Conservation (phyloP, 2,797 vertebrate genomes). For the Loris lydekkerianus region DNA sequence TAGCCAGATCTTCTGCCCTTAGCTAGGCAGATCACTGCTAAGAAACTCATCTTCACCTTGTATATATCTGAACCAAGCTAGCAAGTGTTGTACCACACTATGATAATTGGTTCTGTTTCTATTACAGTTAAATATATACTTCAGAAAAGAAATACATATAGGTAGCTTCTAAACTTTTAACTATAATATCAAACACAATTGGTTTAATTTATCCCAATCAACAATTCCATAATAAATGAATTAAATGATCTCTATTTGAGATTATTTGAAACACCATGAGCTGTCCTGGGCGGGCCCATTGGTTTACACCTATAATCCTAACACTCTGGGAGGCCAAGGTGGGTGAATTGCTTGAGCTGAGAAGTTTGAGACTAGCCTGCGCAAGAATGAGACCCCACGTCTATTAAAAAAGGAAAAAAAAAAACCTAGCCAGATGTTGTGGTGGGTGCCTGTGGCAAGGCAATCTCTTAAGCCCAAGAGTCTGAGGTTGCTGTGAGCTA, state of each 20-base stretch:
- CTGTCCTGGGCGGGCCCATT: not conserved
- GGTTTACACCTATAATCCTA: not conserved
- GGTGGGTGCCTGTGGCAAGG: not conserved
- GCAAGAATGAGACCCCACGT: not conserved
- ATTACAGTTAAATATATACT: not conserved
- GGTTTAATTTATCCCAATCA: constrained; percentile 7
- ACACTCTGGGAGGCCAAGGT: not conserved
- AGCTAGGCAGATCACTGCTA: not conserved
- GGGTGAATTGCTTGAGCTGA: no score
- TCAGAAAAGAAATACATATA: not conserved
- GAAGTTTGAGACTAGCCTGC: not conserved
- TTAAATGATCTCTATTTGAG: not conserved
- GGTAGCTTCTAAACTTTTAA: not conserved
- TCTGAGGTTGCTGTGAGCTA: not conserved
- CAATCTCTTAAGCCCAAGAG: not conserved
- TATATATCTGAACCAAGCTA: not conserved
- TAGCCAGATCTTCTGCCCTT: not conserved
- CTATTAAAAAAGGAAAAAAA: not conserved
- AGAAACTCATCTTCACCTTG: not conserved
- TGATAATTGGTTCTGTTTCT: not conserved
- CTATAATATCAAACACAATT: not conserved
- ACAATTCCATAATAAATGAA: constrained; percentile 35
- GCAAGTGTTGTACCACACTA: not conserved
- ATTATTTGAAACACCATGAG: constrained; percentile 18
- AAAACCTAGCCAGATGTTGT: not conserved